Percentiles rank a stretch among this genome's conserved stretches.
Conservation (phyloP, 2,888 invertebrate genomes). For the Drosophila siamana region DNA sequence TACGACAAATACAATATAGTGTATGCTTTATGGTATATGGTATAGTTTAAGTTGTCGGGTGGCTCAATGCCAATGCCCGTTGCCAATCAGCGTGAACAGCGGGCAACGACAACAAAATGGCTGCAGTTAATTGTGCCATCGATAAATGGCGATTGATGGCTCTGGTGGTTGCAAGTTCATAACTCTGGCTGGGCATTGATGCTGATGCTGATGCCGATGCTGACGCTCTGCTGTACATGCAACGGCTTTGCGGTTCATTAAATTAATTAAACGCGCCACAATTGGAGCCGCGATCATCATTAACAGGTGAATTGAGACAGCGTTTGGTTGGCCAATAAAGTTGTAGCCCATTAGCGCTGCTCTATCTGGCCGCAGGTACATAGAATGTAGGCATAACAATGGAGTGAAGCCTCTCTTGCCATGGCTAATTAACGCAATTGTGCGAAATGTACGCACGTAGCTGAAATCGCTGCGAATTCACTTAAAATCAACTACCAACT, state of each 20-base stretch:
- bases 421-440: slow-evolving; percentile 68
- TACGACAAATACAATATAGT: slow-evolving; percentile 46
- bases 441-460: slow-evolving; percentile 66
- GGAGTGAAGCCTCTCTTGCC: neutral
- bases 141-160: slow-evolving; percentile 32
- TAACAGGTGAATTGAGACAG: slow-evolving; percentile 55
- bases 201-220: slow-evolving; percentile 43
- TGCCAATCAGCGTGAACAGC: slow-evolving; percentile 61
- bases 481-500: too few relatives aligned
- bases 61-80: slow-evolving; percentile 49
- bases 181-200: slow-evolving; percentile 44
- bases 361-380: slow-evolving; percentile 26
- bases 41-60: neutral
- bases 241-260: slow-evolving; percentile 65
- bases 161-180: slow-evolving; percentile 46
- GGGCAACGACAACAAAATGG: slow-evolving; percentile 61
- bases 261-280: slow-evolving; percentile 71
- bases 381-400: neutral
- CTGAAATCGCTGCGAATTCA: slow-evolving; percentile 61
- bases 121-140: slow-evolving; percentile 71
- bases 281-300: slow-evolving; percentile 74
- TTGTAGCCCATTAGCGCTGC: slow-evolving; percentile 74
- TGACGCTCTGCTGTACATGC: slow-evolving; percentile 33
- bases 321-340: slow-evolving; percentile 66
- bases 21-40: too few relatives aligned